Base-by-base conservation (phyloP, 37 sponge, comb jelly and placozoan genomes). In the Eunapius fragilis region DNA sequence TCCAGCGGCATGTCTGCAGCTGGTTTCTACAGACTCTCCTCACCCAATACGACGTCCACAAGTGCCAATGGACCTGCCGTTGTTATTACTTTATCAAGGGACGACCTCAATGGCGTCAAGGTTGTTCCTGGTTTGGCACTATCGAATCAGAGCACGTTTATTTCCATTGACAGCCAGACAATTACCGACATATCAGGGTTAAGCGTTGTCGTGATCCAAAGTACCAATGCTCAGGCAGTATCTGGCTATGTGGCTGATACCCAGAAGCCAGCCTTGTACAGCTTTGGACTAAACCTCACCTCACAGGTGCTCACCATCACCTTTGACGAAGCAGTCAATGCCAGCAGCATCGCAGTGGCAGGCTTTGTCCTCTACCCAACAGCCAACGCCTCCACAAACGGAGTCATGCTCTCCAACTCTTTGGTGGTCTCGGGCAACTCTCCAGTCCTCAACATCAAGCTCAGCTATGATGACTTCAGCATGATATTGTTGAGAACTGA, bases 321-420 rank as follows among this genome's bases (percentile, higher is more conserved):
- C 7, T 97, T 97, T 90, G 93, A 97, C 80, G 97, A 97, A 69
- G 88, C 93, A 30, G 91, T 97, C 30, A 90, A 97, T 88, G 89
- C 91, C 2, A 85, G 87, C 77, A 92, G 86, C 70, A 47, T 94
- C 22, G 45, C 76, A 30, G 72, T 85, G 14, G 6, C 85, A 31
- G 69, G 82, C 11, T 49, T 92, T 37, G 25, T 74, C 28, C 83
- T 96, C 2, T 68, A 68, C 28, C 76, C 88, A 69, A 82, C 67
- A 35, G 67, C 41, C 23, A 82, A 85, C 49, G 75, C 36, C 5
- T 80, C 75, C 10, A 22, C 75, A 4, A 58, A 70, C 26, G 82
- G 77, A 34, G 32, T 87, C 28, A 68, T 67, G 28, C 41, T 89
- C 24, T 47, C 38, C 23, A 89, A 73, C 31, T 79, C 89, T 72